Evolutionary conservation across 2,888 invertebrate species (phyloP).

Genomic region (Melinopterus prodromus): DNA sequence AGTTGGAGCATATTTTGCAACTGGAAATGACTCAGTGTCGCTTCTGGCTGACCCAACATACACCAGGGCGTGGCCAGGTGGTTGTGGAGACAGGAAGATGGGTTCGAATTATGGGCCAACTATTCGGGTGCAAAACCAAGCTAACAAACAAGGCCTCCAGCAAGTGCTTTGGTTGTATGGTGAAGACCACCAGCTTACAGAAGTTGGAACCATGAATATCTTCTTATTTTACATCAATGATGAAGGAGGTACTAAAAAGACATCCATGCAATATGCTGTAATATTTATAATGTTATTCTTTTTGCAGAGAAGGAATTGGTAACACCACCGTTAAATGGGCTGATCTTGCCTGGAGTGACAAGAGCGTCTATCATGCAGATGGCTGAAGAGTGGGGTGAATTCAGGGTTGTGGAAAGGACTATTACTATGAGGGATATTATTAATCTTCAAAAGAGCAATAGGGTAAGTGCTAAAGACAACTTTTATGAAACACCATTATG

Average conservation of each 20-base stretch:
- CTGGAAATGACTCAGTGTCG: slow-evolving; percentile 70
- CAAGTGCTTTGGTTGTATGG: slow-evolving; percentile 98
- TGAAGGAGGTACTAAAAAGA: slow-evolving; percentile 75
- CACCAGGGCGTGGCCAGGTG: slow-evolving; percentile 90
- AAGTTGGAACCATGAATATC: slow-evolving; percentile 99
- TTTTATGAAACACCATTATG: neutral
- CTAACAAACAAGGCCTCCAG: slow-evolving; percentile 79
- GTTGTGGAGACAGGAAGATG: slow-evolving; percentile 94
- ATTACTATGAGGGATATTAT: slow-evolving; percentile 87
- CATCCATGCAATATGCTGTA: too few relatives aligned
- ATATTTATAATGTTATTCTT: slow-evolving; percentile 56
- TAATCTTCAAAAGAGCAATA: slow-evolving; percentile 76
- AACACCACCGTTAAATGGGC: slow-evolving; percentile 92
- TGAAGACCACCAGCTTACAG: slow-evolving; percentile 90
- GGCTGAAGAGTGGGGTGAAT: slow-evolving; percentile 83
- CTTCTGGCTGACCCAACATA: slow-evolving; percentile 92
- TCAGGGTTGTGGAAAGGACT: slow-evolving; percentile 80
- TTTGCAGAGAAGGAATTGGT: slow-evolving; percentile 80
- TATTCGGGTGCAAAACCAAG: slow-evolving; percentile 82
- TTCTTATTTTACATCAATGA: slow-evolving; percentile 89
- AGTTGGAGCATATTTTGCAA: slow-evolving; percentile 91
- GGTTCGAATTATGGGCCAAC: slow-evolving; percentile 94
- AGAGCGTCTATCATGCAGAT: slow-evolving; percentile 87
- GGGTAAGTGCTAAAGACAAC: slow-evolving; percentile 69
- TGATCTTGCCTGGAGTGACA: slow-evolving; percentile 95